A percentile compares a stretch with the other conserved stretches of the same genome.
Conservation (phyloP, 53 echinoderm and acorn worm genomes). For the Mesocentrotus franciscanus region DNA sequence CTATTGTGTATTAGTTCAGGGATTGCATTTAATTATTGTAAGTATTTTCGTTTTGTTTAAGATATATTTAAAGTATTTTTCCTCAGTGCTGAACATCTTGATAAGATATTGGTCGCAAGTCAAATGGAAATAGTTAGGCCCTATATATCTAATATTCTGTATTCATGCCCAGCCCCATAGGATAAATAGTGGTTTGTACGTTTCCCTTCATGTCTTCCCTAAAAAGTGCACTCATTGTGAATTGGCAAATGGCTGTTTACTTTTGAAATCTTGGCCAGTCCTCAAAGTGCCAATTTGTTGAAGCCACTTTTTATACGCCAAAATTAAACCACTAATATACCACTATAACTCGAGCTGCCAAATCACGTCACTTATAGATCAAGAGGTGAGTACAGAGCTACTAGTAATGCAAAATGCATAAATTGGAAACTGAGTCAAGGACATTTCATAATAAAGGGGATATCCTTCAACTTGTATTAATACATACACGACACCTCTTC, state of each 20-base stretch:
- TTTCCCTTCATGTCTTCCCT: not conserved
- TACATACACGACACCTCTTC: not conserved
- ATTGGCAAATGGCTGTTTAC: not conserved
- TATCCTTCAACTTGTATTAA: not conserved
- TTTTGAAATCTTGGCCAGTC: slow-evolving; percentile 38
- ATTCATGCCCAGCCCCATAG: no score
- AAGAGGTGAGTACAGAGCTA: not conserved
- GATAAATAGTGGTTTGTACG: no score
- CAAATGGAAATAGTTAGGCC: no score
- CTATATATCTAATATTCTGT: no score
- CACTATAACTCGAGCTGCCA: not conserved
- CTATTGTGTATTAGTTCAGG: no score
- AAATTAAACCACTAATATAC: slow-evolving; percentile 33
- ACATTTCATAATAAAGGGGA: not conserved
- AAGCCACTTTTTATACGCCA: slow-evolving; percentile 12
- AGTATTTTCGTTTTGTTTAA: no score
- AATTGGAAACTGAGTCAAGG: slow-evolving; percentile 51
- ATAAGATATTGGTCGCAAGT: no score
- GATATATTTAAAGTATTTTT: no score
- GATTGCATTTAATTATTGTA: no score
- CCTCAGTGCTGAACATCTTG: no score
- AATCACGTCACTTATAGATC: slow-evolving; percentile 3
- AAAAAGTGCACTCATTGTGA: slow-evolving; percentile 16
- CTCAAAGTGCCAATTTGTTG: slow-evolving; percentile 51
- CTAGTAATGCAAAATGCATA: not conserved